Conservation (phyloP, 1,140 invertebrate genomes). For the Temnothorax curvispinosus region DNA sequence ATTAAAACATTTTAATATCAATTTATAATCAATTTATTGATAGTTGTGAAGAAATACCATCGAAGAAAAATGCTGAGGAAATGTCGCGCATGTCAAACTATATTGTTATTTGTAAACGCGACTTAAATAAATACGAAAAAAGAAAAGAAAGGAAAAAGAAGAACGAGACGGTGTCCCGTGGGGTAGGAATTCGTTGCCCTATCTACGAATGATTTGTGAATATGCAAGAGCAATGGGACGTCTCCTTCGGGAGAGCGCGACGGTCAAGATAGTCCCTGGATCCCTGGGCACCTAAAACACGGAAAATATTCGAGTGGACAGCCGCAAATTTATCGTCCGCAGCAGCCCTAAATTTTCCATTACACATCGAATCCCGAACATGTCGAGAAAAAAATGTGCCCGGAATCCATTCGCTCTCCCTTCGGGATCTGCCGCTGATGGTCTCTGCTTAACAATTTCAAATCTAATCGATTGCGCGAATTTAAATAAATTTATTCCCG, state of each 20-base stretch:
- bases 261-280: conserved; percentile 84
- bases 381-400: conserved; percentile 74
- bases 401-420: conserved; percentile 75
- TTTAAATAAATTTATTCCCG: conserved; percentile 31
- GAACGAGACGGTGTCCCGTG: conserved; percentile 71
- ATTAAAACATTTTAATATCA: neutral
- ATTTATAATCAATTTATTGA: neutral
- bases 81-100: neutral
- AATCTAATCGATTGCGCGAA: conserved; percentile 8
- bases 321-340: conserved; percentile 84
- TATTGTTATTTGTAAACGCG: conserved; percentile 6
- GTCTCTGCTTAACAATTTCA: conserved; percentile 12
- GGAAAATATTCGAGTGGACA: conserved; percentile 85
- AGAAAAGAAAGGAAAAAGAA: conserved; percentile 65
- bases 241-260: conserved; percentile 80
- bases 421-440: conserved; percentile 45
- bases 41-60: neutral
- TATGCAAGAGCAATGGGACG: conserved; percentile 84
- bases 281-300: conserved; percentile 83
- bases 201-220: conserved; percentile 84
- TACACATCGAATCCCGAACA: conserved; percentile 81
- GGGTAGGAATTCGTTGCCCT: conserved; percentile 71
- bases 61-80: neutral
- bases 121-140: conserved; percentile 75
- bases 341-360: conserved; percentile 85